phyloP scores from a whole-genome alignment of 2,888 invertebrate genomes.

The Aspidiotus rigidus region DNA sequence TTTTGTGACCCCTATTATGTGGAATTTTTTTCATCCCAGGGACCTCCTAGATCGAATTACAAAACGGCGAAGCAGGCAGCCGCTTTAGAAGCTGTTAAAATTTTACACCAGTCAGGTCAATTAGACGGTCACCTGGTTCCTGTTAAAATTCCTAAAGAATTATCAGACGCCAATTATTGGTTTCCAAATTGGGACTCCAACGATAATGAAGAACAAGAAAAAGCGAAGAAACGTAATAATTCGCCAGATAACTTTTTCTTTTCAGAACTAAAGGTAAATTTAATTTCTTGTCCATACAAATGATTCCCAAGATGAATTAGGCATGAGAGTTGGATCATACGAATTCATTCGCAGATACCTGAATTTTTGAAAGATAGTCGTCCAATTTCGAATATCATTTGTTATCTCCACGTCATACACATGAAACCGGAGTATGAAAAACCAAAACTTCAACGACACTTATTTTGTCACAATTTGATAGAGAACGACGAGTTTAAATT shows the following conservation, averaged over 20 bases:
- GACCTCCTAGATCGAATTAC: slow-evolving; percentile 49
- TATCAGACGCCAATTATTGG: slow-evolving; percentile 47
- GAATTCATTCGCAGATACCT: slow-evolving; percentile 46
- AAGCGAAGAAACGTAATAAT: too few species aligned
- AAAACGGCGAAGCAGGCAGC: slow-evolving; percentile 70
- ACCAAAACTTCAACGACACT: slow-evolving; percentile 46
- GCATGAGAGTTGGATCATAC: too few species aligned
- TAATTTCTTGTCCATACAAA: too few species aligned
- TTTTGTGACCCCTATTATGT: slow-evolving; percentile 26
- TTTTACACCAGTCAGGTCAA: slow-evolving; percentile 61
- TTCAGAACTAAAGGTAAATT: too few species aligned
- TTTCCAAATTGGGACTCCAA: slow-evolving; percentile 55
- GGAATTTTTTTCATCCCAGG: slow-evolving; percentile 44
- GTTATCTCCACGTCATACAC: slow-evolving; percentile 55
- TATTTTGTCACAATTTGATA: slow-evolving; percentile 50
- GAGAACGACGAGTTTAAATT: slow-evolving; percentile 47
- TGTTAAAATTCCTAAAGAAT: slow-evolving; percentile 41
- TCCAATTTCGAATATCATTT: slow-evolving; percentile 42
- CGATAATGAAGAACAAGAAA: slow-evolving; percentile 38
- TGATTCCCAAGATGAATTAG: too few species aligned
- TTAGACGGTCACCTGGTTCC: slow-evolving; percentile 65
- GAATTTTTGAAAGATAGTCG: slow-evolving; percentile 44
- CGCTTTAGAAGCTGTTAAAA: slow-evolving; percentile 64
- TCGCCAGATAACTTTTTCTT: too few species aligned
- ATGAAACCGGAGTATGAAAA: slow-evolving; percentile 49